Evolutionary conservation across 2,797 vertebrate genomes (phyloP).

Genomic region (Enteromius radiatus): DNA sequence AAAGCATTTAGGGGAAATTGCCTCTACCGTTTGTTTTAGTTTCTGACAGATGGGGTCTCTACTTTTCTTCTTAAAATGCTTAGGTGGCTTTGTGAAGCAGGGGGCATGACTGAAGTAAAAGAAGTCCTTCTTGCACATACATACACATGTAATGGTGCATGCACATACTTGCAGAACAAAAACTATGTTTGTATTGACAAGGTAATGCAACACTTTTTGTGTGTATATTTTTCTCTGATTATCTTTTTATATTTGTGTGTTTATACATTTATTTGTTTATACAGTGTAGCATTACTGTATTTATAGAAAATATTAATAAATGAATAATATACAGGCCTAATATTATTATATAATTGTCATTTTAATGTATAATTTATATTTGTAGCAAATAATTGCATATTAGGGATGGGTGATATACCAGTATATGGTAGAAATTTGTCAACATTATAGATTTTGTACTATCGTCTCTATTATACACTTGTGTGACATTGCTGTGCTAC

Average conservation of each 20-base stretch:
- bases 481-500: no score
- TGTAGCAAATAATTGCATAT: no score
- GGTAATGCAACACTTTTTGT: background rate
- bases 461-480: background rate
- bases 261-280: background rate
- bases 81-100: conserved; percentile 46
- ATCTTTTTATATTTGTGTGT: background rate
- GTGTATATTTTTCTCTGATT: background rate
- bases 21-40: conserved; percentile 65
- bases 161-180: background rate
- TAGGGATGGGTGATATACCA: no score
- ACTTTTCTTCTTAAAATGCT: conserved; percentile 37
- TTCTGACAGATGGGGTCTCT: conserved; percentile 60
- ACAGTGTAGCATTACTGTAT: no score
- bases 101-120: conserved; percentile 55
- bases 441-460: background rate
- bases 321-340: no score
- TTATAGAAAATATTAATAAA: background rate
- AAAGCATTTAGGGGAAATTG: conserved; percentile 63
- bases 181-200: background rate
- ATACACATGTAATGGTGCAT: background rate
- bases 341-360: background rate
- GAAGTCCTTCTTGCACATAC: conserved; percentile 44
- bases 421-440: no score
- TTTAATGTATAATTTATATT: background rate